Evolutionary conservation across 2,797 vertebrate genomes (phyloP).

Genomic region (Prionace glauca): DNA sequence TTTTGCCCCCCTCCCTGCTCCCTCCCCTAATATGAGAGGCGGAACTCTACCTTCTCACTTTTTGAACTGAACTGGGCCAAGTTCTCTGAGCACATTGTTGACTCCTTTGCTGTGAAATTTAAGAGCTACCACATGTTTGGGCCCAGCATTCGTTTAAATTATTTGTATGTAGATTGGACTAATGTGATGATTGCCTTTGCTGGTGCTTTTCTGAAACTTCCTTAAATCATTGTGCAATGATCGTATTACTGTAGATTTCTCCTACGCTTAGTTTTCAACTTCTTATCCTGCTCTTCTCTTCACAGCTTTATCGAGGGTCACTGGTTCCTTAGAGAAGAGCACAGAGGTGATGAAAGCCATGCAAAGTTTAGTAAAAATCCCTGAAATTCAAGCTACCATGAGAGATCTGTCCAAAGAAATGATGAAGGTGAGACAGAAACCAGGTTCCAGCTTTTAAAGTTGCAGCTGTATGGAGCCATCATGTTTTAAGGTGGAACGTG

Average conservation of each 20-base stretch:
- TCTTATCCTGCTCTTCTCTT: not conserved
- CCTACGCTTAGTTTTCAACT: not conserved
- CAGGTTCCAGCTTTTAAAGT: not conserved
- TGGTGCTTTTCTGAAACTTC: not conserved
- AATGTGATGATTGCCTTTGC: not conserved
- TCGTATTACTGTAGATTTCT: not conserved
- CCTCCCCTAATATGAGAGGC: not conserved
- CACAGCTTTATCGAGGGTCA: constrained; percentile 79
- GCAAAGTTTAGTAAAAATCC: constrained; percentile 88
- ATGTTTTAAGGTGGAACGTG: not conserved
- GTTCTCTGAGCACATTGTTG: not conserved
- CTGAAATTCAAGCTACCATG: constrained; percentile 96
- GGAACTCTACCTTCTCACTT: no score
- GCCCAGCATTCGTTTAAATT: not conserved
- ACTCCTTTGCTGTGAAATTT: not conserved
- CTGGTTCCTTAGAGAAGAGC: constrained; percentile 88
- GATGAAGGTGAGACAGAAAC: constrained; percentile 76
- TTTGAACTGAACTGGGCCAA: not conserved
- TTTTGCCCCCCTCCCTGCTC: not conserved
- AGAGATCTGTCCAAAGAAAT: constrained; percentile 95
- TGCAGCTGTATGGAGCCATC: not conserved
- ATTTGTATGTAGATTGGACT: not conserved
- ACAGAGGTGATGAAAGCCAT: constrained; percentile 98
- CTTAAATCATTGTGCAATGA: not conserved
- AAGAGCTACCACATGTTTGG: not conserved